Evolutionary conservation across 2,888 invertebrate species (phyloP).

Genomic region (Protodeltote pygarga): DNA sequence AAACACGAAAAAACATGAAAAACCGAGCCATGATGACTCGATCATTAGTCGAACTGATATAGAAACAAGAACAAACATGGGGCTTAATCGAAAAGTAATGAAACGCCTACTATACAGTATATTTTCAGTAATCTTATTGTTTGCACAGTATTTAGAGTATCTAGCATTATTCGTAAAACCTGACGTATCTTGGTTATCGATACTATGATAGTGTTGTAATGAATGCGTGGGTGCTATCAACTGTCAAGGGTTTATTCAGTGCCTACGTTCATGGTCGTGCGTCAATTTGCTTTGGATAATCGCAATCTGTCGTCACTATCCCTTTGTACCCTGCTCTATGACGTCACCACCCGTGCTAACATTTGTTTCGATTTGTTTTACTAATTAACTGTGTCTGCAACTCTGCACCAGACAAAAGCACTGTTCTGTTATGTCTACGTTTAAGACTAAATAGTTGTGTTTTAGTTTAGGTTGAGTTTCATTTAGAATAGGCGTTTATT

Average conservation of each 20-base stretch:
- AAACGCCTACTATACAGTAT: too few relatives aligned
- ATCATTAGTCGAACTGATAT: too few relatives aligned
- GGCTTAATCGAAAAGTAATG: too few relatives aligned
- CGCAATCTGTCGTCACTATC: constrained; percentile 72
- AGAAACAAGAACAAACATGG: too few relatives aligned
- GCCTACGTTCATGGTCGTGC: constrained; percentile 64
- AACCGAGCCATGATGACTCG: too few relatives aligned
- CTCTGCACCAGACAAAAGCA: constrained; percentile 40
- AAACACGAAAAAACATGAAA: too few relatives aligned
- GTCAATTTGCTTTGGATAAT: constrained; percentile 78
- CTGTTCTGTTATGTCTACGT: constrained; percentile 55
- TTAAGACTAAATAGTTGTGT: constrained; percentile 17
- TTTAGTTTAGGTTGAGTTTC: not conserved
- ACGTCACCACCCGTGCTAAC: constrained; percentile 51
- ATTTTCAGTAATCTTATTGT: not conserved
- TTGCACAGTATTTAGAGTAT: constrained; percentile 5
- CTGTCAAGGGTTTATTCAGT: constrained; percentile 57
- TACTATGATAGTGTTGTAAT: constrained; percentile 61
- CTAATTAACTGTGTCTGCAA: constrained; percentile 49
- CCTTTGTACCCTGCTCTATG: constrained; percentile 44
- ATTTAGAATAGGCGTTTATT: not conserved
- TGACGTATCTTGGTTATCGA: constrained; percentile 42
- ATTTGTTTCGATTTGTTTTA: constrained; percentile 56
- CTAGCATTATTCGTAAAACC: constrained; percentile 17
- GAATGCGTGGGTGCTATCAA: constrained; percentile 71